phyloP scores from a whole-genome alignment of 1,140 invertebrate genomes.

The Arion vulgaris region DNA sequence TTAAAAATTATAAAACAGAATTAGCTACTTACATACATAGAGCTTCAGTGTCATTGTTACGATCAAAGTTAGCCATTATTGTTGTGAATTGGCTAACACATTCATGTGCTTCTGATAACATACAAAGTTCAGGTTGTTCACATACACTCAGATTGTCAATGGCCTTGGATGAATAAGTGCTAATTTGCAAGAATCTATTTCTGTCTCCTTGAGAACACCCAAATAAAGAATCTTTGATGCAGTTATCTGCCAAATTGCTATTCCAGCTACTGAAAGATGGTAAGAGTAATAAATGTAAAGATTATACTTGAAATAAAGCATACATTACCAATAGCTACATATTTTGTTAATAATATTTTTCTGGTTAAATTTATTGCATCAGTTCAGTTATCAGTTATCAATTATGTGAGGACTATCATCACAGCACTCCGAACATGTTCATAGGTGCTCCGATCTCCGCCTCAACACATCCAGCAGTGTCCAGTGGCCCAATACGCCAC shows the following conservation, averaged over 20 bases:
- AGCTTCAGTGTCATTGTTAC: not conserved
- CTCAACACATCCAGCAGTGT: too few relatives aligned
- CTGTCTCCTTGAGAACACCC: not conserved
- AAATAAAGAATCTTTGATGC: not conserved
- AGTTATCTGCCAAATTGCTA: not conserved
- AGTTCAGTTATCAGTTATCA: too few relatives aligned
- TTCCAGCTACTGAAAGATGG: not conserved
- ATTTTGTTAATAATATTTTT: too few relatives aligned
- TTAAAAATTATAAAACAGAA: too few relatives aligned
- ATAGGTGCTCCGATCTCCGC: too few relatives aligned
- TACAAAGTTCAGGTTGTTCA: constrained; percentile 5
- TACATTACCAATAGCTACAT: too few relatives aligned
- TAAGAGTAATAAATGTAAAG: not conserved
- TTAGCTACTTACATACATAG: constrained; percentile 15
- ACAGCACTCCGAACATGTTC: too few relatives aligned
- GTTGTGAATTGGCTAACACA: not conserved
- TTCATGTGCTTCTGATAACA: constrained; percentile 14
- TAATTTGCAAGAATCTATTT: not conserved
- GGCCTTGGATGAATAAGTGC: not conserved
- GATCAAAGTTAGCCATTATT: not conserved
- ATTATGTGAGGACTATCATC: too few relatives aligned
- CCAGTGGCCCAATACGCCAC: too few relatives aligned
- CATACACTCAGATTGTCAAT: not conserved
- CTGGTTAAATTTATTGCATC: too few relatives aligned
- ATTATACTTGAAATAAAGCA: too few relatives aligned